phyloP scores from a whole-genome alignment of 2,113 vertebrate genomes.

The Ranitomeya variabilis region DNA sequence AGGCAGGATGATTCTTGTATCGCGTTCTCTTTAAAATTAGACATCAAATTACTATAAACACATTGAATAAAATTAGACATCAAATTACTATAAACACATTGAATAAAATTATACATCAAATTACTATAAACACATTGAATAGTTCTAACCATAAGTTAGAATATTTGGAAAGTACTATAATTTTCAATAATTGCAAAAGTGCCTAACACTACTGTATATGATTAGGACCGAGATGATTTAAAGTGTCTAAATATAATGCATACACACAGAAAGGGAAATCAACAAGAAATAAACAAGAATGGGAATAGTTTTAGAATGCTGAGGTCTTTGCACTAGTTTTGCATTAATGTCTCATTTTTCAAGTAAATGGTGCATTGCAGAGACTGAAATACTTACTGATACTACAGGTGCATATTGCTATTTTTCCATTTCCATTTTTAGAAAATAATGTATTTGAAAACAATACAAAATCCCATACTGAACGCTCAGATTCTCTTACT shows the following conservation, averaged over 20 bases:
- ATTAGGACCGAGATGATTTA: not conserved
- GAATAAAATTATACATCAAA: no score
- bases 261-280: not conserved
- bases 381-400: constrained; percentile 10
- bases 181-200: not conserved
- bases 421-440: constrained; percentile 31
- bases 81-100: no score
- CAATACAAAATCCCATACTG: constrained; percentile 10
- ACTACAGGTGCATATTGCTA: constrained; percentile 34
- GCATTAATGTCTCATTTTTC: constrained; percentile 39
- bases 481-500: constrained; percentile 9
- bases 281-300: not conserved
- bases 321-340: constrained; percentile 13
- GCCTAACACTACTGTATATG: not conserved
- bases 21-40: not conserved
- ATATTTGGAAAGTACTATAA: not conserved
- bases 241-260: not conserved
- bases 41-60: no score
- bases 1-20: not conserved
- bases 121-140: not conserved
- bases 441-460: constrained; percentile 31
- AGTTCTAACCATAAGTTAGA: not conserved
- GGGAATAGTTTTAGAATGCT: not conserved
- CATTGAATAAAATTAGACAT: no score
- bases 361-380: constrained; percentile 39